These are phyloP conservation scores for Drosophila siamana DNA, from an alignment of 2,888 invertebrate species.

Conservation along the genomic window DNA sequence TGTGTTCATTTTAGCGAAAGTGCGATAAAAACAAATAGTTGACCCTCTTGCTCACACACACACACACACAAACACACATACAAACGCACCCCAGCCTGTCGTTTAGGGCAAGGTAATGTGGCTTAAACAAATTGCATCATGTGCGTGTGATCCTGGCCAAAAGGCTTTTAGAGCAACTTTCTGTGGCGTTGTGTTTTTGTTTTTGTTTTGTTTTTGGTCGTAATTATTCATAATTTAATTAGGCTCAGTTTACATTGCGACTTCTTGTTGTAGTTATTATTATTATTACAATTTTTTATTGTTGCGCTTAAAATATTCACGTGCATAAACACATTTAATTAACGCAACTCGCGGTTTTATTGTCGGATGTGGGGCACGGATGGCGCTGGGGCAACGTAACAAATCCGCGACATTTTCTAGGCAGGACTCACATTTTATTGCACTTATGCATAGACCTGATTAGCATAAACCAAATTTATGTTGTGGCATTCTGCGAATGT, in stretches of 20 bases:
- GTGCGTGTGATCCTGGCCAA: constrained; percentile 75
- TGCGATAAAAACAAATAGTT: constrained; percentile 83
- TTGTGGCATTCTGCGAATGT: constrained; percentile 11
- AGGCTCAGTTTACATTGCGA: constrained; percentile 78
- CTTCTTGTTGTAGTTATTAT: constrained; percentile 37
- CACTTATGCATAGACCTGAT: constrained; percentile 55
- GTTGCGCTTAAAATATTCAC: constrained; percentile 73
- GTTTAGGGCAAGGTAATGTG: constrained; percentile 51
- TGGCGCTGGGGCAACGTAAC: constrained; percentile 9
- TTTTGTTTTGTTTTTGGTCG: constrained; percentile 39
- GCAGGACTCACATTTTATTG: constrained; percentile 60
- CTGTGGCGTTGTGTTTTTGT: not conserved
- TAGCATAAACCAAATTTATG: constrained; percentile 52
- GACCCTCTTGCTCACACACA: constrained; percentile 30
- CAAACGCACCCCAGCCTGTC: not conserved
- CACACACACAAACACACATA: not conserved
- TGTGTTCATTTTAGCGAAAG: constrained; percentile 80
- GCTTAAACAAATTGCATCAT: constrained; percentile 82
- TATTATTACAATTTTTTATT: constrained; percentile 65
- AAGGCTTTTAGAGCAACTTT: constrained; percentile 57
- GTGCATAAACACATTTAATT: constrained; percentile 84
- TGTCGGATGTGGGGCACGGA: not conserved
- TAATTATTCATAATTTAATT: constrained; percentile 84
- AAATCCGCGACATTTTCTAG: constrained; percentile 55
- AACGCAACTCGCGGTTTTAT: constrained; percentile 42